Evolutionary conservation across 2,888 invertebrate genomes (phyloP).

Genomic region (Pilophorus perplexus): DNA sequence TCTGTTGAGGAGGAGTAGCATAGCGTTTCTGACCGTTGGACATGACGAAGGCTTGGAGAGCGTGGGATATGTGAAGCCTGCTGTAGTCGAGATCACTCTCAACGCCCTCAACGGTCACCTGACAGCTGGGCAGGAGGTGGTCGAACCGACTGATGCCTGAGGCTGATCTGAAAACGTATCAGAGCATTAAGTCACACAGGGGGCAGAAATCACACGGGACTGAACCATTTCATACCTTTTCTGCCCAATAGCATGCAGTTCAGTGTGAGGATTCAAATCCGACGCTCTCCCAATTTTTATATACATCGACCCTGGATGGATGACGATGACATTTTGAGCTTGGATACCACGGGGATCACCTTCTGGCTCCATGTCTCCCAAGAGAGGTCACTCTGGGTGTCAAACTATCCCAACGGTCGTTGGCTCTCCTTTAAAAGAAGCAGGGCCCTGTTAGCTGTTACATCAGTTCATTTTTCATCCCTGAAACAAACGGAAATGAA

Average conservation of each 20-base stretch:
- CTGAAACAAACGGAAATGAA: too few species aligned
- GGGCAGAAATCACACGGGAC: too few species aligned
- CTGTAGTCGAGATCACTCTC: slow-evolving; percentile 80
- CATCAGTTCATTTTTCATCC: too few species aligned
- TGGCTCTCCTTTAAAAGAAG: too few species aligned
- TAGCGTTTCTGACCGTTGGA: slow-evolving; percentile 71
- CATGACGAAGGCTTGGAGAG: slow-evolving; percentile 80
- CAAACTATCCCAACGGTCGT: too few species aligned
- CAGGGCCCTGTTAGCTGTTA: too few species aligned
- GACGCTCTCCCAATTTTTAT: slow-evolving; percentile 87
- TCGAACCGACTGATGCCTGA: slow-evolving; percentile 61
- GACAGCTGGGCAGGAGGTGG: slow-evolving; percentile 62
- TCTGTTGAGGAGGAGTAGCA: slow-evolving; percentile 85
- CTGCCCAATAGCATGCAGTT: slow-evolving; percentile 83
- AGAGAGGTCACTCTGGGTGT: too few species aligned
- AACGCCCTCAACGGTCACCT: slow-evolving; percentile 58
- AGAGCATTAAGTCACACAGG: too few species aligned
- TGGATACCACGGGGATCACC: slow-evolving; percentile 4
- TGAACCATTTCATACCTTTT: too few species aligned
- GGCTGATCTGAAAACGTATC: too few species aligned
- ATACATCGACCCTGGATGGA: slow-evolving; percentile 89
- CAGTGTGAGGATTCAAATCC: slow-evolving; percentile 78
- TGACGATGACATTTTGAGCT: slow-evolving; percentile 77
- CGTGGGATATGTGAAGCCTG: slow-evolving; percentile 76
- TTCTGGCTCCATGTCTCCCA: slow-evolving; percentile 15